A percentile compares a stretch with the other conserved stretches of the same genome.
phyloP scores from a whole-genome alignment of 2,888 invertebrate genomes.

The Pogonocherus hispidulus region DNA sequence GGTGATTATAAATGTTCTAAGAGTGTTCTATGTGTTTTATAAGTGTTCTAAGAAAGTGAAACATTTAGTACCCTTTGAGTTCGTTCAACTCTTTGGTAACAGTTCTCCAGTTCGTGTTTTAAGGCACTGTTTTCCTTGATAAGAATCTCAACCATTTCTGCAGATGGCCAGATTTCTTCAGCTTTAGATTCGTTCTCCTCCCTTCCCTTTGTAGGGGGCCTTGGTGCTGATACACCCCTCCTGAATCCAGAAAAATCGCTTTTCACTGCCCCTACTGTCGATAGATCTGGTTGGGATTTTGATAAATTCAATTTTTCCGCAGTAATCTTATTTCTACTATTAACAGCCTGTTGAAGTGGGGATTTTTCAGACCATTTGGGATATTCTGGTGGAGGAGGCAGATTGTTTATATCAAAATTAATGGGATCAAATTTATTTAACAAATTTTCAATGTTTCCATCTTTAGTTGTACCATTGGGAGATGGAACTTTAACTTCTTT shows the following conservation, averaged over 20 bases:
- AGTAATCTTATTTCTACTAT: conserved; percentile 56
- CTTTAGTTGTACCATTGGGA: conserved; percentile 53
- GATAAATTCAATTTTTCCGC: conserved; percentile 75
- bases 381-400: conserved; percentile 66
- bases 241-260: conserved; percentile 60
- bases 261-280: conserved; percentile 69
- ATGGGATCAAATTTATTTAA: conserved; percentile 50
- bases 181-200: conserved; percentile 72
- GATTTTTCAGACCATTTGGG: conserved; percentile 67
- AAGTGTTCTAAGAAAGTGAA: too few species aligned
- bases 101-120: conserved; percentile 86
- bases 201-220: conserved; percentile 73
- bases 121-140: conserved; percentile 88
- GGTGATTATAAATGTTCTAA: too few species aligned
- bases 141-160: conserved; percentile 85
- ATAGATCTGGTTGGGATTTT: conserved; percentile 88
- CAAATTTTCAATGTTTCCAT: conserved; percentile 52
- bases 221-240: conserved; percentile 66
- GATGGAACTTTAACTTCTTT: conserved; percentile 77
- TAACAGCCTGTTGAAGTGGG: conserved; percentile 59
- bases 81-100: conserved; percentile 86
- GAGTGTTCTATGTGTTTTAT: too few species aligned
- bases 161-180: conserved; percentile 75
- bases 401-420: conserved; percentile 58
- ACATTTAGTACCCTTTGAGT: conserved; percentile 84